A percentile compares a stretch with the other conserved stretches of the same genome.
phyloP scores from a whole-genome alignment of 2,113 vertebrate species.

The Peromyscus polionotus region DNA sequence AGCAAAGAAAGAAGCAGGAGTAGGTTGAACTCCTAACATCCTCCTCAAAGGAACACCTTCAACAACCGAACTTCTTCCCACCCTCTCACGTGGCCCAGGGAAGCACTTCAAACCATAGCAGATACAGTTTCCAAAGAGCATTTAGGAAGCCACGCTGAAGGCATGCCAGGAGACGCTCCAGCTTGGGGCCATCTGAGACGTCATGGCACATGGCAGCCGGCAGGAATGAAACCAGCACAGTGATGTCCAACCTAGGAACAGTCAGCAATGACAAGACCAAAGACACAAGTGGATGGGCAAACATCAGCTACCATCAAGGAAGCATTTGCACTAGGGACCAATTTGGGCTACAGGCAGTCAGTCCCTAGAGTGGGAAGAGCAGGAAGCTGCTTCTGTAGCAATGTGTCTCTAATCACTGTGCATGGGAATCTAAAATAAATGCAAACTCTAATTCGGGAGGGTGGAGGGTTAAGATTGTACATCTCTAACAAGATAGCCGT shows the following conservation, averaged over 20 bases:
- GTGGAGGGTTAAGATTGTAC: background rate
- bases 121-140: background rate
- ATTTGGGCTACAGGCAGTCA: background rate
- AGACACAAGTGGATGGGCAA: background rate
- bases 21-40: background rate
- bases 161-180: background rate
- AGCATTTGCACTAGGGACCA: no score
- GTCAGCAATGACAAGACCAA: background rate
- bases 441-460: background rate
- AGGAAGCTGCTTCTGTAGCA: background rate
- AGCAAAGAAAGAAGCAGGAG: background rate
- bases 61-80: background rate
- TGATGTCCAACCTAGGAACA: background rate
- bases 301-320: background rate
- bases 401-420: background rate
- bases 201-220: background rate
- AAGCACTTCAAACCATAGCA: background rate
- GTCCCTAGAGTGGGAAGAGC: background rate
- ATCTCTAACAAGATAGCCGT: background rate
- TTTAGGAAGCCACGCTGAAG: background rate
- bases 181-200: background rate
- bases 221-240: background rate
- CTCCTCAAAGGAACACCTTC: background rate
- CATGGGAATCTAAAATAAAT: background rate
- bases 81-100: background rate